A percentile compares a stretch with the other conserved stretches of the same genome.
Evolutionary conservation across 2,888 invertebrate species (phyloP).

Genomic region (Artemia sinica): DNA sequence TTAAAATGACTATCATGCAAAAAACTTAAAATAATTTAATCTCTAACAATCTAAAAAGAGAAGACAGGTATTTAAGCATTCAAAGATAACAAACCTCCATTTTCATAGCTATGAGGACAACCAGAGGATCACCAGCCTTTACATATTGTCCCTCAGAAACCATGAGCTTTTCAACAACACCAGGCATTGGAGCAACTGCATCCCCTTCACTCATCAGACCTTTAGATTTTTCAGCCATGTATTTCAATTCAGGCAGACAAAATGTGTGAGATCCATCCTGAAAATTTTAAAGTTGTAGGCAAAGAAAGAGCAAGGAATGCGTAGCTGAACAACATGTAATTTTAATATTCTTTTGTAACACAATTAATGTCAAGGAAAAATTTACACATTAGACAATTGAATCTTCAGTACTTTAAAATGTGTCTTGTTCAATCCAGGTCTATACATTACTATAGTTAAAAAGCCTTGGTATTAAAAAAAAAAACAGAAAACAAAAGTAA

Average conservation of each 20-base stretch:
- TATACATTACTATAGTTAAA: no score
- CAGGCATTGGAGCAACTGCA: conserved; percentile 82
- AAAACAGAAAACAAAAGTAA: no score
- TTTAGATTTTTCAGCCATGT: conserved; percentile 35
- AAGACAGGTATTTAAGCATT: no score
- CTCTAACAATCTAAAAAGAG: conserved; percentile 1
- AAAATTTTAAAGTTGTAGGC: no score
- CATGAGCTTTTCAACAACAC: conserved; percentile 73
- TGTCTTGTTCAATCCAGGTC: no score
- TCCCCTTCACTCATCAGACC: conserved; percentile 37
- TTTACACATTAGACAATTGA: no score
- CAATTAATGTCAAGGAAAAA: no score
- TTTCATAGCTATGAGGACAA: conserved; percentile 97
- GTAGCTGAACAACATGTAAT: no score
- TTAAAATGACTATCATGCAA: background rate
- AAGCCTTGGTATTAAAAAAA: no score
- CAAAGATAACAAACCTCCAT: conserved; percentile 55
- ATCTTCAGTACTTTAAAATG: no score
- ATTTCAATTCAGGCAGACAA: conserved; percentile 43
- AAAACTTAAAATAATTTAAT: conserved; percentile 11
- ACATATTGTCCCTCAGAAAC: conserved; percentile 65
- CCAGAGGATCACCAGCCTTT: conserved; percentile 67
- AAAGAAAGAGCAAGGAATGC: no score
- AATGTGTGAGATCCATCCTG: conserved; percentile 40
- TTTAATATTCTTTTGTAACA: no score